Evolutionary conservation across 2,797 vertebrate genomes (phyloP).

Genomic region (Gadopsis marmoratus): DNA sequence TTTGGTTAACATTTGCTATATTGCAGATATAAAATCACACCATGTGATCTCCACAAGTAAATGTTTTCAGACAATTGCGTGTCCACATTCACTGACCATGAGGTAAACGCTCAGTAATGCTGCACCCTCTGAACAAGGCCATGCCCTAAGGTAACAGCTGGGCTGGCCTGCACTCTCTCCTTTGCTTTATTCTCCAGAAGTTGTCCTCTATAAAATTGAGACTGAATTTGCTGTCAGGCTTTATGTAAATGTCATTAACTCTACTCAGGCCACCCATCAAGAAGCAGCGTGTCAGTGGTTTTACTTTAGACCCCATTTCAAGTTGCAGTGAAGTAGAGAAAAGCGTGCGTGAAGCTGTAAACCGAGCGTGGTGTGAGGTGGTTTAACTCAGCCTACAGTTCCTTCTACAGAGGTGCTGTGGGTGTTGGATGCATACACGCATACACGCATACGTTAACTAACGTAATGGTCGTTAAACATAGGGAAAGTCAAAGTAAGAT

Average conservation of each 20-base stretch:
- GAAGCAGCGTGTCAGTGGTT: constrained; percentile 12
- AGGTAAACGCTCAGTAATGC: constrained; percentile 41
- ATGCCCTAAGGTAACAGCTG: constrained; percentile 41
- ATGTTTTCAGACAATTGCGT: constrained; percentile 10
- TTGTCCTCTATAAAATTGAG: constrained; percentile 20
- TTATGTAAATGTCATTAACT: constrained; percentile 26
- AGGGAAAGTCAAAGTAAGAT: neutral
- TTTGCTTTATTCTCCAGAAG: constrained; percentile 19
- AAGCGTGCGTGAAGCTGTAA: constrained; percentile 5
- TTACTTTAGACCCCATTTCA: constrained; percentile 1
- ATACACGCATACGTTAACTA: neutral
- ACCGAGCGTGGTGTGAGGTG: neutral
- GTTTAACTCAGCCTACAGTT: neutral
- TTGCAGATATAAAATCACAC: neutral
- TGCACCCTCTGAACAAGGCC: constrained; percentile 30
- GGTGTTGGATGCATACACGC: neutral
- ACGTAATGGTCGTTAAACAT: neutral
- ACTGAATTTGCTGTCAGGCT: constrained; percentile 6
- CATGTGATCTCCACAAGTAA: neutral
- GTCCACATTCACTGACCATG: constrained; percentile 16
- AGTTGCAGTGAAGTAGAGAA: constrained; percentile 6
- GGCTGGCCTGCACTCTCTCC: neutral
- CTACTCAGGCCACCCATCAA: neutral
- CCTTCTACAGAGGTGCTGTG: neutral
- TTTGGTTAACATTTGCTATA: constrained; percentile 8